Evolutionary conservation across 2,888 invertebrate species (phyloP), one percentile per base, ranked within the genome.

Genomic region (Lymantria dispar): DNA sequence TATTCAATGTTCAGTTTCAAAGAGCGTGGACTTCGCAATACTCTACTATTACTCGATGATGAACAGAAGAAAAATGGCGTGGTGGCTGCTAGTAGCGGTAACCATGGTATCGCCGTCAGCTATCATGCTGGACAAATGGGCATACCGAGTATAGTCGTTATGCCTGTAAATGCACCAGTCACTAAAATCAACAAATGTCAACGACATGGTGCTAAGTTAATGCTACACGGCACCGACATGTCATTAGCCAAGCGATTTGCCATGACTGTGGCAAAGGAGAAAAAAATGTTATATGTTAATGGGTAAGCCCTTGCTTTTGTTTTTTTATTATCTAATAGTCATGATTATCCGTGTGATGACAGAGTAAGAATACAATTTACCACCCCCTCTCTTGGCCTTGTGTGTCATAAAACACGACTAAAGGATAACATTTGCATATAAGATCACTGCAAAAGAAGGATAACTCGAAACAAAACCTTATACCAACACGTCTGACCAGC

Each of bases 21-120:
- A 80, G 98, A 98, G 79, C 93, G 98, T 54, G 98, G 98, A 0
- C 98, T 98, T 0, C 91, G 97, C 22, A 97, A 97, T 73, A 94
- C 96, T 0, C 87, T 98, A 46, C 73, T 96, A 62, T 93, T 94
- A 84, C 83, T 98, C 7, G 82, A 92, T 0, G 93, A 94, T 14
- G 95, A 96, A 15, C 95, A 97, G 76, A 95, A 94, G 75, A 92
- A 91, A 56, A 82, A 77, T 38, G 98, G 98, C 0, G 97, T 98
- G 0, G 95, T 97, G 53, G 95, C 98, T 0, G 98, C 98, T 0
- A 97, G 97, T 0, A 93, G 97, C 38, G 98, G 98, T 0, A 99
- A 99, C 83, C 98, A 99, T 79, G 98, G 98, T 0, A 93, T 96
- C 57, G 93, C 92, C 0, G 60, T 98, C 58, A 93, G 94, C 56